Percentiles rank a stretch among this genome's conserved stretches.
Evolutionary conservation across 2,113 vertebrate species (phyloP).

Genomic region (Struthio camelus): DNA sequence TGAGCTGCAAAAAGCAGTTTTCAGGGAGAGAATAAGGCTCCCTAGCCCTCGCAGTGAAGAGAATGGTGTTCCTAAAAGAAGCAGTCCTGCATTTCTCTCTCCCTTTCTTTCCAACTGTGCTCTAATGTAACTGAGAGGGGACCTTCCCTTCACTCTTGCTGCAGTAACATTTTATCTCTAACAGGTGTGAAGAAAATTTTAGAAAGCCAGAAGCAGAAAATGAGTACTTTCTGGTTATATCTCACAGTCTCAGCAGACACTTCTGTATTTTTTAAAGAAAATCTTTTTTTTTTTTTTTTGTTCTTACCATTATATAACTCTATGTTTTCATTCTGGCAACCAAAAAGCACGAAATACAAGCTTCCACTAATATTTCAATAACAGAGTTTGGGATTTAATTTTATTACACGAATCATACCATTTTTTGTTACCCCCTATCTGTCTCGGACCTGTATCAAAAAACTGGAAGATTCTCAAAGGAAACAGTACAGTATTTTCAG

Average conservation of each 20-base stretch:
- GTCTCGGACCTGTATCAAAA: slow-evolving; percentile 4
- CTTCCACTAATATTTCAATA: background rate
- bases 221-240: background rate
- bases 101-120: background rate
- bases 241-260: slow-evolving; percentile 1
- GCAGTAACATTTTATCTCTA: background rate
- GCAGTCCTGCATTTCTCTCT: background rate
- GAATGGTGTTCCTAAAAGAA: background rate
- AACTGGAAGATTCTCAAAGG: background rate
- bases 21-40: background rate
- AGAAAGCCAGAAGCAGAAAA: background rate
- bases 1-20: slow-evolving; percentile 6
- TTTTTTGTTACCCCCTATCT: slow-evolving; percentile 26
- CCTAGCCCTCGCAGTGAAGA: background rate
- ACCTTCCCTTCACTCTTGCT: background rate
- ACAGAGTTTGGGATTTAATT: slow-evolving; percentile 42
- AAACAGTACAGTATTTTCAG: slow-evolving; percentile 39
- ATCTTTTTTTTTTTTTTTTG: background rate
- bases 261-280: background rate
- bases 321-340: background rate
- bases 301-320: background rate
- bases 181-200: background rate
- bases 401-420: background rate
- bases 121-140: background rate
- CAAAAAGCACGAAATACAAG: slow-evolving; percentile 6